Evolutionary conservation across 2,888 invertebrate genomes (phyloP), one percentile per base, ranked within the genome.

Genomic region (Zele albiditarsus): DNA sequence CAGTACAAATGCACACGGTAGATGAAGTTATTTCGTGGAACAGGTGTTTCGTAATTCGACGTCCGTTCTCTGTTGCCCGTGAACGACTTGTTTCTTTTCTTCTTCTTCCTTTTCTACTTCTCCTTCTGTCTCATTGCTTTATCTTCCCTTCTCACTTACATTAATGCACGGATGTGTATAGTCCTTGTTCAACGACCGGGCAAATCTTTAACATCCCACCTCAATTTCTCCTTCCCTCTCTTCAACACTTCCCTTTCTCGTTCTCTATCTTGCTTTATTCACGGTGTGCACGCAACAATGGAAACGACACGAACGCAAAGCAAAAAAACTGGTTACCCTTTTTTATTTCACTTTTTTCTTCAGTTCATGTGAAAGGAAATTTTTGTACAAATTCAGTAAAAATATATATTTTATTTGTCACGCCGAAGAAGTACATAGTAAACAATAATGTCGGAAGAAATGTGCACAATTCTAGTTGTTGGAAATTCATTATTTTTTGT

Each of bases 21-120:
- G 79, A 85, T 85, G 80, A 80, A 85, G 82, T 83, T 82, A 86
- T 87, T 86, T 84, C 80, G 81, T 76, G 78, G 82, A 85, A 84
- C 88, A 88, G 87, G 86, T 88, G 86, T 85, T 84, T 82, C 80
- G 80, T 86, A 87, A 87, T 86, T 86, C 83, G 82, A 82, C 82
- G 77, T 76, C 69, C 28, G 70, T 38, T 70, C 49, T 70, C n/a
- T 69, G 42, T 53, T 68, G 71, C 75, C 73, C 71, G 70, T 75
- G 68, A 63, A 80, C 74, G 78, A 80, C 80, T 74, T 71, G 68
- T 58, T 31, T 60, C 66, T 31, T 71, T 74, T 70, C 75, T 76
- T 53, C 66, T 77, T 75, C 67, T 71, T 67, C 65, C 77, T 77
- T 80, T 80, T 73, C 77, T 78, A 78, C 76, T 76, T 78, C 75